These are phyloP conservation scores for Tetragonula clypearis DNA, from an alignment of 1,140 invertebrate genomes.

Conservation along the genomic window DNA sequence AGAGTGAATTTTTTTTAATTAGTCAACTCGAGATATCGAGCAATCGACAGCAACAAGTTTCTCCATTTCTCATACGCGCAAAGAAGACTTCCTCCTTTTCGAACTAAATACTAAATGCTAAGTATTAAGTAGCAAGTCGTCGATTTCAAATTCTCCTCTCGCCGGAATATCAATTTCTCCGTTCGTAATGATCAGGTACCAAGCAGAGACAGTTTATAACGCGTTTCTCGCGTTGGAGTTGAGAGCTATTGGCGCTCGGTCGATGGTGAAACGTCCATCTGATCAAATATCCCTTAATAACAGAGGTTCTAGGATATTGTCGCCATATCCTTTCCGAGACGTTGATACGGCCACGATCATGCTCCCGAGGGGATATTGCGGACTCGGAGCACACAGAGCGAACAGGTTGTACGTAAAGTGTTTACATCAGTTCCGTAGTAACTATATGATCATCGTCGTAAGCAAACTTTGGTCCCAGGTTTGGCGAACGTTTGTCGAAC, in stretches of 20 bases:
- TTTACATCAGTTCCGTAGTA: constrained; percentile 17
- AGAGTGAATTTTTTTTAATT: too few relatives aligned
- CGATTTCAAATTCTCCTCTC: background rate
- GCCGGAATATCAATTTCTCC: background rate
- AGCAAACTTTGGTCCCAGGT: constrained; percentile 38
- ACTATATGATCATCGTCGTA: constrained; percentile 16
- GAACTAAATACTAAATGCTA: background rate
- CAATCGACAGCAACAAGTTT: too few relatives aligned
- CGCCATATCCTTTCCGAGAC: background rate
- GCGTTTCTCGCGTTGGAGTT: background rate
- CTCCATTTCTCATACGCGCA: too few relatives aligned
- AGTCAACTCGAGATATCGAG: too few relatives aligned
- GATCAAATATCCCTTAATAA: constrained; percentile 4
- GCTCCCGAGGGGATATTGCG: constrained; percentile 5
- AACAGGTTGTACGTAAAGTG: constrained; percentile 36
- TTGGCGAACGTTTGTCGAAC: constrained; percentile 49
- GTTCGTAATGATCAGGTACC: background rate
- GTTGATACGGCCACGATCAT: background rate
- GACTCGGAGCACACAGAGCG: background rate
- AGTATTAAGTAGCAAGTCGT: background rate
- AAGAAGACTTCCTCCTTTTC: too few relatives aligned
- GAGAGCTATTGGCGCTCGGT: background rate
- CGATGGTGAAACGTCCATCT: background rate
- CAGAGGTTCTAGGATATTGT: constrained; percentile 8
- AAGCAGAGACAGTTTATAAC: too few relatives aligned